These are phyloP conservation scores for Nettapus auritus DNA, from an alignment of 2,113 vertebrate species.

Conservation along the genomic window DNA sequence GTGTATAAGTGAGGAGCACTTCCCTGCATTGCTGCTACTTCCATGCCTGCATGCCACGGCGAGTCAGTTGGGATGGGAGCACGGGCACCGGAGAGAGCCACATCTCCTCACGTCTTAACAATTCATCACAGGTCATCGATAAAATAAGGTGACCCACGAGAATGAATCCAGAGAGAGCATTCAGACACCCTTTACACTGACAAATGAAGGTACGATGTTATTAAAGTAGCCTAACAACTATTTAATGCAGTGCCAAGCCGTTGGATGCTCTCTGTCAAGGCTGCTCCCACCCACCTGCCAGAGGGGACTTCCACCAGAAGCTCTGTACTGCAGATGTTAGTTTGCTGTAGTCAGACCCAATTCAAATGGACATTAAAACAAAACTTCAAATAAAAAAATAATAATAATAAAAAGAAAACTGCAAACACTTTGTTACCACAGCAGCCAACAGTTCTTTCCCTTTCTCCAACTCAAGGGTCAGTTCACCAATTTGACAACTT, in stretches of 20 bases:
- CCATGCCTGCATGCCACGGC: background rate
- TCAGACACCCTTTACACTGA: background rate
- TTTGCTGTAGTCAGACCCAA: background rate
- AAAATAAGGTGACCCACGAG: background rate
- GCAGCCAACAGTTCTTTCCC: background rate
- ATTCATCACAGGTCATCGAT: background rate
- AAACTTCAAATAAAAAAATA: background rate
- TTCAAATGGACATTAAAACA: background rate
- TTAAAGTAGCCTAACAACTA: background rate
- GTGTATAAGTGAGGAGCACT: background rate
- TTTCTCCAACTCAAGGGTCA: background rate
- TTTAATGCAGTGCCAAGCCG: background rate
- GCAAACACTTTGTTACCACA: rapidly evolving
- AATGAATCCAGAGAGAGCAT: background rate
- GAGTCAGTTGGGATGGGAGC: background rate
- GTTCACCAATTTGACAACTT: background rate
- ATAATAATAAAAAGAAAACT: background rate
- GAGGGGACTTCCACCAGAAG: background rate
- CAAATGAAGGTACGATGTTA: background rate
- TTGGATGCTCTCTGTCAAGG: background rate
- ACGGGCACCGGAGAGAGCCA: background rate
- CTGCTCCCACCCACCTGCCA: background rate
- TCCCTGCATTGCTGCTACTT: background rate
- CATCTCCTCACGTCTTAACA: background rate
- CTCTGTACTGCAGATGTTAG: background rate